phyloP scores from a whole-genome alignment of 2,888 invertebrate species.

The Anoplius nigerrimus region DNA sequence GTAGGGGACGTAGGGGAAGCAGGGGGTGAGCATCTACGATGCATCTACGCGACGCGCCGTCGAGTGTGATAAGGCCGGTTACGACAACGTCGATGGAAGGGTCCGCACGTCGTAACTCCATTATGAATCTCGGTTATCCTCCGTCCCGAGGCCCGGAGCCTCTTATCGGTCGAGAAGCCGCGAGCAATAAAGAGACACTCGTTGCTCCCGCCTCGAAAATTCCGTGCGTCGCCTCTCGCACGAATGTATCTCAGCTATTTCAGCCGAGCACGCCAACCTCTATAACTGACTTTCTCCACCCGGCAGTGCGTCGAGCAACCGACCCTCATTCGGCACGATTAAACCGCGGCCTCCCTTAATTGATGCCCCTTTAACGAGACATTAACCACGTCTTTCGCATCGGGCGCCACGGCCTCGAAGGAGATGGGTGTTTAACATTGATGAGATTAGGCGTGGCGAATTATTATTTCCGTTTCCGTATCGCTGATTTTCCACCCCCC shows the following conservation, averaged over 20 bases:
- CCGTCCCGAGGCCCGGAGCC: background rate
- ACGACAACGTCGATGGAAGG: slow-evolving; percentile 44
- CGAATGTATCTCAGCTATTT: too few species aligned
- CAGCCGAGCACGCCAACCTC: too few species aligned
- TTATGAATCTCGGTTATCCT: slow-evolving; percentile 27
- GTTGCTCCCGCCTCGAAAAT: background rate
- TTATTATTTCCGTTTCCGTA: too few species aligned
- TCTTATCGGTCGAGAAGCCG: slow-evolving; percentile 23
- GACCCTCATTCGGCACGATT: slow-evolving; percentile 34
- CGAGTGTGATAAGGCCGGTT: slow-evolving; percentile 46
- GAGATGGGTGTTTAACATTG: too few species aligned
- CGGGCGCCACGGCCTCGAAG: too few species aligned
- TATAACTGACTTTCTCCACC: background rate
- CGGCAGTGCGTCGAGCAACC: background rate
- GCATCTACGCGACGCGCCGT: background rate
- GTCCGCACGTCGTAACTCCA: slow-evolving; percentile 15
- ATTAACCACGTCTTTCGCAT: slow-evolving; percentile 43
- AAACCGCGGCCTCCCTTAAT: slow-evolving; percentile 39
- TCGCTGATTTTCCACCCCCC: too few species aligned
- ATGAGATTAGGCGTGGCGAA: too few species aligned
- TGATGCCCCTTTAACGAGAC: slow-evolving; percentile 47
- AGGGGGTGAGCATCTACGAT: background rate
- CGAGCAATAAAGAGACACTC: background rate
- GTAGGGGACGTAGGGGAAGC: background rate
- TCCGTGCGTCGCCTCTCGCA: background rate